These are phyloP conservation scores for Sebastes hopkinsi DNA, from an alignment of 2,797 vertebrate genomes.

Conservation along the genomic window DNA sequence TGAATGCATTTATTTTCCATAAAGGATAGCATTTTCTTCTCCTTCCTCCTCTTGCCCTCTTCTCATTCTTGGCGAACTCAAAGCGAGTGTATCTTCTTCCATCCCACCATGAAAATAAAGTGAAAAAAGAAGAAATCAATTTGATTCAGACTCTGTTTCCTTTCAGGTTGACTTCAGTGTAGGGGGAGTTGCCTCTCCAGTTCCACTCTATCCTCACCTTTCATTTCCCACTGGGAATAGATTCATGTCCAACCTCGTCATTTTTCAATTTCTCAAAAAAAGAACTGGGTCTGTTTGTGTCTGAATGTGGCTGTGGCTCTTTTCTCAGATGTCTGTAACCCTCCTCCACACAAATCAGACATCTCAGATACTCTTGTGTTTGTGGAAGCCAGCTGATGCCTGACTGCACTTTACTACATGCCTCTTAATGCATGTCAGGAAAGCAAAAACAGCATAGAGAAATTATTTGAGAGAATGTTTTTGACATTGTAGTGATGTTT, in stretches of 20 bases:
- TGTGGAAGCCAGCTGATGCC: conserved; percentile 9
- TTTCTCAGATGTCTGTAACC: background rate
- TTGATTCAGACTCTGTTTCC: background rate
- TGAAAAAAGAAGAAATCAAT: background rate
- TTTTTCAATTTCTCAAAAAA: background rate
- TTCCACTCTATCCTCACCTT: background rate
- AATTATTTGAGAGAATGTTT: background rate
- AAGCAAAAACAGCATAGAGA: background rate
- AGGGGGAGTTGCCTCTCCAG: background rate
- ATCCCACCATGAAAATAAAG: background rate
- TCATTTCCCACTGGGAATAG: background rate
- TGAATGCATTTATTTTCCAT: background rate
- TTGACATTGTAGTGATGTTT: background rate
- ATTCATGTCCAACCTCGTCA: background rate
- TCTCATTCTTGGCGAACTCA: background rate
- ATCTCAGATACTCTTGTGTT: background rate
- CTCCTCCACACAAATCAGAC: background rate
- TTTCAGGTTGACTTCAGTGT: background rate
- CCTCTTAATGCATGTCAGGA: background rate
- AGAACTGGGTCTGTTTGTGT: background rate
- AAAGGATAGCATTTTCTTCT: background rate
- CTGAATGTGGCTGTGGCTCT: background rate
- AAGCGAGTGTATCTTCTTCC: background rate
- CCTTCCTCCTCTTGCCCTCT: background rate
- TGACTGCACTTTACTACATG: background rate